Evolutionary conservation across 2,113 vertebrate species (phyloP).

Genomic region (Phalacrocorax carbo): DNA sequence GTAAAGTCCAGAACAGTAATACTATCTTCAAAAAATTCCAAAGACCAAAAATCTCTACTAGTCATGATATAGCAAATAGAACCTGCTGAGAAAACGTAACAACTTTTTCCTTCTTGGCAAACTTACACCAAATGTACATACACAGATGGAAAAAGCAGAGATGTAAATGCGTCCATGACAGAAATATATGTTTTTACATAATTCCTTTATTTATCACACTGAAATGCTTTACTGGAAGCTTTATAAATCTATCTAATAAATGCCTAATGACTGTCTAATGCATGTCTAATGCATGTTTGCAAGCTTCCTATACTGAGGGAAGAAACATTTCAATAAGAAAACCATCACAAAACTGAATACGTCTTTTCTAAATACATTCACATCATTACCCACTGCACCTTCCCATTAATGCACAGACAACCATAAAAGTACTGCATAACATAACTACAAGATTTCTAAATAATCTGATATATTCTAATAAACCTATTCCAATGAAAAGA

Average conservation of each 20-base stretch:
- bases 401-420: neutral
- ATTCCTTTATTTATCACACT: neutral
- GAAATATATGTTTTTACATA: neutral
- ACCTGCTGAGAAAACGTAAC: neutral
- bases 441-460: neutral
- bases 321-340: neutral
- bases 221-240: neutral
- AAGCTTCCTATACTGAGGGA: neutral
- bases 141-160: neutral
- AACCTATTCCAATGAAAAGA: neutral
- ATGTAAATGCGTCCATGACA: neutral
- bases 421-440: neutral
- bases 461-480: neutral
- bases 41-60: neutral
- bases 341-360: neutral
- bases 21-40: neutral
- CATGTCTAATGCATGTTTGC: neutral
- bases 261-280: neutral
- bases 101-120: neutral
- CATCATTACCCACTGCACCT: neutral
- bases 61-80: neutral
- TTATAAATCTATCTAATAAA: neutral
- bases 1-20: neutral
- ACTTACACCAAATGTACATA: neutral
- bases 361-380: neutral